Evolutionary conservation across 1,140 invertebrate genomes (phyloP).

Genomic region (Calephelis nemesis): DNA sequence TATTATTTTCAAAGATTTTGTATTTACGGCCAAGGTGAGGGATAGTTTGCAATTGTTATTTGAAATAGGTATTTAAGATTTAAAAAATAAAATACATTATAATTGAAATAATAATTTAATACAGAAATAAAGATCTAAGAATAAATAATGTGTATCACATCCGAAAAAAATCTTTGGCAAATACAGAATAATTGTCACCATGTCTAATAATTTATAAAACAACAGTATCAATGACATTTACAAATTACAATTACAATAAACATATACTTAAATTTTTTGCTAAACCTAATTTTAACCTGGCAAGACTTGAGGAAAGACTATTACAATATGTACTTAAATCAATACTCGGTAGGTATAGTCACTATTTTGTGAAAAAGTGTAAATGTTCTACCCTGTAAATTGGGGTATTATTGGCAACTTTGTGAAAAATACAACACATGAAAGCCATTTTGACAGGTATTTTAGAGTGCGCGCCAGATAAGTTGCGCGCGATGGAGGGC

Average conservation of each 20-base stretch:
- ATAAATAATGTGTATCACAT: slow-evolving; percentile 70
- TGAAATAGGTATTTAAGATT: too few relatives aligned
- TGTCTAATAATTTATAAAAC: slow-evolving; percentile 34
- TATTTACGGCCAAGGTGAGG: too few relatives aligned
- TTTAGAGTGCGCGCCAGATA: too few relatives aligned
- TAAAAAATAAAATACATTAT: slow-evolving; percentile 3
- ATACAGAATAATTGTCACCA: slow-evolving; percentile 51
- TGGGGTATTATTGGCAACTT: too few relatives aligned
- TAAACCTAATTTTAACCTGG: neutral
- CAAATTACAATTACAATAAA: neutral
- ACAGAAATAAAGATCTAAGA: slow-evolving; percentile 61
- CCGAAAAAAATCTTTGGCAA: slow-evolving; percentile 73
- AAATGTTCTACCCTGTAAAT: too few relatives aligned
- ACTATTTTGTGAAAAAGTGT: too few relatives aligned
- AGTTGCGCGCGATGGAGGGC: too few relatives aligned
- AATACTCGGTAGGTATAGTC: neutral
- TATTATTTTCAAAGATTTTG: too few relatives aligned
- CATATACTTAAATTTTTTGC: neutral
- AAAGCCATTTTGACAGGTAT: too few relatives aligned
- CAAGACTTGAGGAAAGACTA: neutral
- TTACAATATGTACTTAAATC: neutral
- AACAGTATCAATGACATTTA: slow-evolving; percentile 16
- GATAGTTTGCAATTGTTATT: too few relatives aligned
- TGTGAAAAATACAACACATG: too few relatives aligned
- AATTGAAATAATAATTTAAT: slow-evolving; percentile 50